Evolutionary conservation across 2,113 vertebrate genomes (phyloP), one percentile per base, ranked within the genome.

Genomic region (Stomatorhinus ivindoensis): DNA sequence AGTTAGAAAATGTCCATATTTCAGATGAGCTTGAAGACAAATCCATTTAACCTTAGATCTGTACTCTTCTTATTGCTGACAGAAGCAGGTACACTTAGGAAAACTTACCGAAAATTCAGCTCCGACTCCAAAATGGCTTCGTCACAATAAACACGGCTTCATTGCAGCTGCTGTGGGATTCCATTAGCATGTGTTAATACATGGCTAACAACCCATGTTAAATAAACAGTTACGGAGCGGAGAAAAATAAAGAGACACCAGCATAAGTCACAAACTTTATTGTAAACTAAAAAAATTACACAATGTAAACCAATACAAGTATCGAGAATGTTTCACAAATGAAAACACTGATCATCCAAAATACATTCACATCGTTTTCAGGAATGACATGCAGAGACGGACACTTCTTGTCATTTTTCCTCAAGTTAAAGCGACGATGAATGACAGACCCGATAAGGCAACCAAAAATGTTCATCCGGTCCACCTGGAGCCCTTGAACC

Each of bases 251-350:
- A 82, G 55, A 86, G 3, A 87, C 85, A 53, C 48, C 27, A 76
- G 51, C 88, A 89, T 80, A 83, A 90, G 48, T 89, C 89, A 65
- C 80, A 85, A 90, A 89, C 58, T 92, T 91, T 92, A 92, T 91
- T 92, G 88, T 91, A 90, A 92, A 91, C 91, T 89, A 90, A 91
- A 91, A 84, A 47, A 39, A 83, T 61, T 89, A 90, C 89, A 92
- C 90, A 91, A 91, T 87, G 88, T 90, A 91, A 92, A 90, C 89
- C 76, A 61, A 88, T 85, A 88, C 65, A 89, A 88, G 51, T 76
- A 76, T 88, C 44, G 51, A 11, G 42, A 91, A 88, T 47, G 42
- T 84, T 89, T 89, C 86, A 8, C 89, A 89, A 88, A 47, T 51
- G 55, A 88, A 48, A 73, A 48, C 27, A 87, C 11, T 11, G 55